These are phyloP conservation scores for Hippocampus kuda DNA, from an alignment of 2,797 vertebrate species.

Conservation along the genomic window DNA sequence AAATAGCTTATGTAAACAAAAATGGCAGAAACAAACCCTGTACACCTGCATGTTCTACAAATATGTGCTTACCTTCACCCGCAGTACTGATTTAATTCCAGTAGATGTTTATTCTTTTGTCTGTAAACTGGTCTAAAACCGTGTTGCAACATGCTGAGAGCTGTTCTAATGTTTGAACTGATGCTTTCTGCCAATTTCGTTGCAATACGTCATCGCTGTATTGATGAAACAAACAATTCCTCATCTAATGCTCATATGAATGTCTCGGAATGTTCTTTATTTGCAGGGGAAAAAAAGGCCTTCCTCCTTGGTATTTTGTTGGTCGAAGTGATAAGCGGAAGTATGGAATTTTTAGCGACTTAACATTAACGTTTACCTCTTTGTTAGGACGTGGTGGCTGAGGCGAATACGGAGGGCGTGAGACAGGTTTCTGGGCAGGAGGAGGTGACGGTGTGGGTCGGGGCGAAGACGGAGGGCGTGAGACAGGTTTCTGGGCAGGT, in stretches of 20 bases:
- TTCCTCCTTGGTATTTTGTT: too few relatives aligned
- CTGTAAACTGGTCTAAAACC: neutral
- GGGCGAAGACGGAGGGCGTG: constrained; percentile 27
- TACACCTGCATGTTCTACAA: too few relatives aligned
- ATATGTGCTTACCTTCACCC: too few relatives aligned
- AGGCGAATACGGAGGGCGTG: constrained; percentile 27
- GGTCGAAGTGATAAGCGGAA: neutral
- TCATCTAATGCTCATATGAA: neutral
- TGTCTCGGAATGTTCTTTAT: neutral
- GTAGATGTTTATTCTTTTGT: too few relatives aligned
- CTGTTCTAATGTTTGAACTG: neutral
- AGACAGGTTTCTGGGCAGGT: constrained; percentile 24
- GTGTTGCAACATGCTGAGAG: neutral
- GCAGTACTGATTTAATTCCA: too few relatives aligned
- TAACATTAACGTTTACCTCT: constrained; percentile 40
- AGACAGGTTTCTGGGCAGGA: constrained; percentile 25
- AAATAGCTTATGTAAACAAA: neutral
- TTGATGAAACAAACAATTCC: neutral
- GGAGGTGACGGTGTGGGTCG: constrained; percentile 36
- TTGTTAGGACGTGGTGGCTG: constrained; percentile 32
- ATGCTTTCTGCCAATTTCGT: neutral
- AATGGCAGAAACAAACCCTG: too few relatives aligned
- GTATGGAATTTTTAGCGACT: neutral
- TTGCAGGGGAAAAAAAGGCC: neutral
- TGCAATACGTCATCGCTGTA: neutral